A percentile compares a stretch with the other conserved stretches of the same genome.
Conservation (phyloP, 2,797 vertebrate genomes). For the Sebastes matsubarae region DNA sequence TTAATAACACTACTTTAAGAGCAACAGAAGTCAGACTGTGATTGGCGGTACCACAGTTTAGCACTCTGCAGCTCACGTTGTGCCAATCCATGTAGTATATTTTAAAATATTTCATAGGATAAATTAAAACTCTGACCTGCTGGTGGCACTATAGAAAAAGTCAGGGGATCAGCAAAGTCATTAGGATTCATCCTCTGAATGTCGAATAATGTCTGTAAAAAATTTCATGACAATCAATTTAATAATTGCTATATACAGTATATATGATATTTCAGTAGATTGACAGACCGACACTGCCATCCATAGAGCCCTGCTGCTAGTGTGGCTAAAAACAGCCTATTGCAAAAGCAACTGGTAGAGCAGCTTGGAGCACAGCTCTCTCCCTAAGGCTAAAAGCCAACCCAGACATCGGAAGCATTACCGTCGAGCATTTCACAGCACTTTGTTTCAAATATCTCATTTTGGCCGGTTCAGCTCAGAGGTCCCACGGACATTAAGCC, state of each 20-base stretch:
- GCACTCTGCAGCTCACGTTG: too few relatives aligned
- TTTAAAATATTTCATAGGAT: background rate
- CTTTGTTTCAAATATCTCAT: slow-evolving; percentile 78
- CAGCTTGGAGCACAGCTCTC: slow-evolving; percentile 28
- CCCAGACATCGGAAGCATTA: slow-evolving; percentile 69
- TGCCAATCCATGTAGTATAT: background rate
- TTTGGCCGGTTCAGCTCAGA: slow-evolving; percentile 72
- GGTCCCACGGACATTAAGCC: slow-evolving; percentile 75
- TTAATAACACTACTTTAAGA: too few relatives aligned
- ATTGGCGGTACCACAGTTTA: too few relatives aligned
- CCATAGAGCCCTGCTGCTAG: background rate
- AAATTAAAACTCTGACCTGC: background rate
- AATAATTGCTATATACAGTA: background rate
- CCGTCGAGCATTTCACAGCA: slow-evolving; percentile 71
- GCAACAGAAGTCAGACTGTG: too few relatives aligned
- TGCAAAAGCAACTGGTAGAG: slow-evolving; percentile 33
- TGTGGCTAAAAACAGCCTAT: slow-evolving; percentile 13
- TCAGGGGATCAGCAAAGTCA: background rate
- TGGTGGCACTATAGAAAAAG: background rate
- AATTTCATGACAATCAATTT: background rate
- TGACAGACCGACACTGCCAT: slow-evolving; percentile 2
- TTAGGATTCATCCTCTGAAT: background rate
- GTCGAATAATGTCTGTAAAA: background rate
- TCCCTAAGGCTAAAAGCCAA: slow-evolving; percentile 67
- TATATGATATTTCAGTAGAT: background rate